These are phyloP conservation scores for Blastomussa wellsi DNA, from an alignment of 92 coral and sea anemone genomes.

Conservation along the genomic window DNA sequence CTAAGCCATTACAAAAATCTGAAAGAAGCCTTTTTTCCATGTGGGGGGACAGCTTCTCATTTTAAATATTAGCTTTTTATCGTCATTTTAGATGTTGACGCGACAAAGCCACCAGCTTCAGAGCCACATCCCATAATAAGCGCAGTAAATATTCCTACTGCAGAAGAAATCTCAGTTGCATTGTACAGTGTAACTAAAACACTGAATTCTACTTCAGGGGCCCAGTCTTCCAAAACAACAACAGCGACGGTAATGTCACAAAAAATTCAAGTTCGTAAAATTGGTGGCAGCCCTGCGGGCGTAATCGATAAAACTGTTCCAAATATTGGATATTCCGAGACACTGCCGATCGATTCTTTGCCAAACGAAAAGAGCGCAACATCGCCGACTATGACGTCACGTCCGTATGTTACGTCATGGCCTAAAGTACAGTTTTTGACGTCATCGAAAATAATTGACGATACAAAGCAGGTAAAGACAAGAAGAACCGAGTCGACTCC, in stretches of 20 bases:
- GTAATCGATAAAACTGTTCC: not conserved
- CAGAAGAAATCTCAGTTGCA: not conserved
- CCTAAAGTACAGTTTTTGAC: not conserved
- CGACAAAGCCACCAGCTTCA: constrained; percentile 12
- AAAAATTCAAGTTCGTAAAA: not conserved
- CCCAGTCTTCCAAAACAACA: not conserved
- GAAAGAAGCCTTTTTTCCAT: not conserved
- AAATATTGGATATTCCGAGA: not conserved
- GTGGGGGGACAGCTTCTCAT: not conserved
- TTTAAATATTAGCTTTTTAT: constrained; percentile 16
- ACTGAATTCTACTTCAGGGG: not conserved
- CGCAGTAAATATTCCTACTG: not conserved
- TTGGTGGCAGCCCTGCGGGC: not conserved
- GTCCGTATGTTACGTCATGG: not conserved
- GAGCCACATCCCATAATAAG: not conserved
- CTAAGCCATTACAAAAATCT: too few species aligned
- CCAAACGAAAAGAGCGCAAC: not conserved
- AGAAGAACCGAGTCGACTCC: not conserved
- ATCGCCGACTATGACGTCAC: not conserved
- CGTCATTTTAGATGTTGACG: constrained; percentile 23
- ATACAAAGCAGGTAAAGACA: not conserved
- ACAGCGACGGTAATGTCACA: not conserved
- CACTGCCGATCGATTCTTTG: not conserved
- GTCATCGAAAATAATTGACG: not conserved
- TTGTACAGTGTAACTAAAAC: not conserved